phyloP scores from a whole-genome alignment of 2,113 vertebrate genomes.

The Xiphorhynchus elegans region DNA sequence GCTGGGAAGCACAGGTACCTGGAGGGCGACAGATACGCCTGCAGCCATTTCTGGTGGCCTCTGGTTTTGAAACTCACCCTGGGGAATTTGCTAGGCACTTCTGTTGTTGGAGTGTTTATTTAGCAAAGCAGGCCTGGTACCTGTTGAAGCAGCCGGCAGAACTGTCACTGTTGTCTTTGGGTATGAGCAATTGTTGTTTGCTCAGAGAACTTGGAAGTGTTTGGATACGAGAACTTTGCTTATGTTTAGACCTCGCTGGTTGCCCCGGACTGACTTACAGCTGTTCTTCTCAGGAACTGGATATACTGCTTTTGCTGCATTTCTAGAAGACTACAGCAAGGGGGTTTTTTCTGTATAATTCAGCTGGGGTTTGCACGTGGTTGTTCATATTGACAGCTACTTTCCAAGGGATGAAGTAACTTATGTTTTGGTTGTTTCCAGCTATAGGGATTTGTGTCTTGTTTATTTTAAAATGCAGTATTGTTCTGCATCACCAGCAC shows the following conservation, averaged over 20 bases:
- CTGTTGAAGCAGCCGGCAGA: not conserved
- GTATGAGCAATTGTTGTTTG: not conserved
- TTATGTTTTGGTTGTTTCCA: not conserved
- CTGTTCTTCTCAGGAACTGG: not conserved
- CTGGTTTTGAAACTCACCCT: not conserved
- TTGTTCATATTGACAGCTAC: not conserved
- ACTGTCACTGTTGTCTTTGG: not conserved
- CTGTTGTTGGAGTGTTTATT: not conserved
- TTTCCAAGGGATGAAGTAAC: not conserved
- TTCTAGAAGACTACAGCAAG: not conserved
- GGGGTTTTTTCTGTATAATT: not conserved
- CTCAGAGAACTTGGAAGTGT: not conserved
- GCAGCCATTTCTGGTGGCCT: not conserved
- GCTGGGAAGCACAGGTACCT: not conserved
- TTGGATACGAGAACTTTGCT: not conserved
- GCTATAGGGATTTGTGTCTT: not conserved
- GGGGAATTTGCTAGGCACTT: not conserved
- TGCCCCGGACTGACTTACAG: not conserved
- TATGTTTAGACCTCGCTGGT: fast-evolving
- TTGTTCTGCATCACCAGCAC: not conserved
- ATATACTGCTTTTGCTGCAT: not conserved
- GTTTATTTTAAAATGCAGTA: not conserved
- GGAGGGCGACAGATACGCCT: not conserved
- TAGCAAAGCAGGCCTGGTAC: not conserved
- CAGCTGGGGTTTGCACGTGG: not conserved